phyloP scores from a whole-genome alignment of 2,797 vertebrate genomes.

The Cottoperca gobio region DNA sequence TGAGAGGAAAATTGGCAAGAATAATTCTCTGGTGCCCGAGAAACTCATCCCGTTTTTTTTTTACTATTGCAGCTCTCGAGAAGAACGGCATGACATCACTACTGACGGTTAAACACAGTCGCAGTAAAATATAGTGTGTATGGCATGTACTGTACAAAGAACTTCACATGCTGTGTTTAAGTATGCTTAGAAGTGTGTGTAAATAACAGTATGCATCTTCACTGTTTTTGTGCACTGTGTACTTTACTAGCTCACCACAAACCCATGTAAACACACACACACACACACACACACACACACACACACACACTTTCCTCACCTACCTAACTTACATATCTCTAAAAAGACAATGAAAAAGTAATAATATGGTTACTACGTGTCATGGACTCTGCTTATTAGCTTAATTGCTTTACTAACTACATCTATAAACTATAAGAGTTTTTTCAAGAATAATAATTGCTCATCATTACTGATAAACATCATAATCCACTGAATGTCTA shows the following conservation, averaged over 20 bases:
- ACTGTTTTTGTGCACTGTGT: background rate
- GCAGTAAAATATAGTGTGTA: background rate
- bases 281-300: background rate
- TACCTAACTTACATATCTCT: too few species aligned
- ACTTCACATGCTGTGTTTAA: background rate
- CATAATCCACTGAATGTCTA: constrained; percentile 13
- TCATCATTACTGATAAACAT: constrained; percentile 14
- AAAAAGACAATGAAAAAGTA: background rate
- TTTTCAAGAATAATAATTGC: constrained; percentile 20
- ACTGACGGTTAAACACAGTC: background rate
- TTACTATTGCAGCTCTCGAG: background rate
- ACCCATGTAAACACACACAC: background rate
- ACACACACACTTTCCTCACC: background rate
- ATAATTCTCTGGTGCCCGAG: background rate
- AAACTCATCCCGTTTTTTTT: background rate
- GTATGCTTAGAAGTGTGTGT: background rate
- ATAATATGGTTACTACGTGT: background rate
- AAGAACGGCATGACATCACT: background rate
- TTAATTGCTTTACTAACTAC: background rate
- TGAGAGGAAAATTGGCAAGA: background rate
- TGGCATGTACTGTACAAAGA: background rate
- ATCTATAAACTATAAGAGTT: background rate
- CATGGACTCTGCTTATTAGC: background rate
- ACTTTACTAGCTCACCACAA: background rate
- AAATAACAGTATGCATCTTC: background rate